Conservation (phyloP, 2,797 vertebrate species). For the Oophaga sylvatica region DNA sequence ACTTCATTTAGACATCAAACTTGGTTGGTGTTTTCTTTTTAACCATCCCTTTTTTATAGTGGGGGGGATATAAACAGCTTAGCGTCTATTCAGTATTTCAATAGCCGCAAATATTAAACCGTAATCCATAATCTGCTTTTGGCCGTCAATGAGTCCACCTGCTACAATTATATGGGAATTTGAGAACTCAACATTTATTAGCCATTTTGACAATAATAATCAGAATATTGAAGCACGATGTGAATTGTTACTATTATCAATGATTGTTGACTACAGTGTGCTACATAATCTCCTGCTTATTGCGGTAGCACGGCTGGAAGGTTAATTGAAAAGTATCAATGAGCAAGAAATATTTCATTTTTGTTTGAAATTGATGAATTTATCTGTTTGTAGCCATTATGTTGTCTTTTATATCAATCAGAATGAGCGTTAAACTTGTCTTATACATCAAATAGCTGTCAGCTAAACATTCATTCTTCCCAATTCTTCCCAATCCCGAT, state of each 20-base stretch:
- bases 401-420: background rate
- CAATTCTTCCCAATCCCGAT: too few relatives aligned
- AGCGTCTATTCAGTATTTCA: constrained; percentile 62
- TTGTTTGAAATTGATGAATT: background rate
- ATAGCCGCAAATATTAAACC: constrained; percentile 61
- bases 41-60: constrained; percentile 39
- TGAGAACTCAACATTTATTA: constrained; percentile 2
- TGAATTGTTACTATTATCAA: background rate
- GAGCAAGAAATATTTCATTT: background rate
- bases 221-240: background rate
- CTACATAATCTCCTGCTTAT: background rate
- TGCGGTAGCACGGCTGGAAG: background rate
- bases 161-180: constrained; percentile 63
- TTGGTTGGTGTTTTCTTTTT: constrained; percentile 54
- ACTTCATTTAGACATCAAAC: constrained; percentile 77
- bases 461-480: too few relatives aligned
- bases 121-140: constrained; percentile 62
- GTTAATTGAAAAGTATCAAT: constrained; percentile 9
- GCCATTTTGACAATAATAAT: background rate
- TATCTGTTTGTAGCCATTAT: background rate
- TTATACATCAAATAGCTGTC: background rate
- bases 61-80: constrained; percentile 67
- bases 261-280: background rate
- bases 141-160: constrained; percentile 63
- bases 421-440: background rate